Conservation (phyloP, 1,140 invertebrate species). For the Polyergus mexicanus region DNA sequence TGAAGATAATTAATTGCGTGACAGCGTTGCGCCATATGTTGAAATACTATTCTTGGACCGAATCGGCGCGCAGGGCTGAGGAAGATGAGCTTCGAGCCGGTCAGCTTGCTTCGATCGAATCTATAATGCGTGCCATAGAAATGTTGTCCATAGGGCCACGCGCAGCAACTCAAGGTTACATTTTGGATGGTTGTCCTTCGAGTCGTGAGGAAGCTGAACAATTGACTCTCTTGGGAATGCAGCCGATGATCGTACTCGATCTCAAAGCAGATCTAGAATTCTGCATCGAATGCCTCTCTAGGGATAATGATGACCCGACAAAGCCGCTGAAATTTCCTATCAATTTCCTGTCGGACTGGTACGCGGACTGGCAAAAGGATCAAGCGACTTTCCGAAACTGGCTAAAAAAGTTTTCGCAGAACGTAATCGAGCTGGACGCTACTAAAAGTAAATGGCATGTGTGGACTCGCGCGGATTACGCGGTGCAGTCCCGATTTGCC, state of each 20-base stretch:
- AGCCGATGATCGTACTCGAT: conserved; percentile 87
- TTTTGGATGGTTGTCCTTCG: conserved; percentile 88
- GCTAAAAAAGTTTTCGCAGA: conserved; percentile 86
- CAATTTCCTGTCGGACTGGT: conserved; percentile 84
- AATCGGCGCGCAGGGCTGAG: conserved; percentile 82
- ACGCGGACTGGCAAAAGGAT: conserved; percentile 82
- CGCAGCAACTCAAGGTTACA: conserved; percentile 85
- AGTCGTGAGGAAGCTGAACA: conserved; percentile 83
- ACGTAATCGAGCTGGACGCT: conserved; percentile 83
- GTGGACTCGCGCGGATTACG: conserved; percentile 81
- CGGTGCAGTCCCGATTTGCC: conserved; percentile 72
- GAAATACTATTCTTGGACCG: conserved; percentile 84
- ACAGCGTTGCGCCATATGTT: conserved; percentile 85
- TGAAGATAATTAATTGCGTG: conserved; percentile 86
- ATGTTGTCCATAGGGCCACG: conserved; percentile 84
- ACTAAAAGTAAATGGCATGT: conserved; percentile 86
- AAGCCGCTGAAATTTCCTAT: conserved; percentile 82
- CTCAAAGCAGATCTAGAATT: conserved; percentile 81
- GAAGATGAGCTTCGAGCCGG: conserved; percentile 81
- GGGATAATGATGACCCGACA: conserved; percentile 72
- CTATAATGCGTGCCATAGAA: conserved; percentile 85
- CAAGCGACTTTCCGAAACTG: conserved; percentile 82
- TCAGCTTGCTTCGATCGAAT: conserved; percentile 76
- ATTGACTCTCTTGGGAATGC: conserved; percentile 84
- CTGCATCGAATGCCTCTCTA: conserved; percentile 81